Evolutionary conservation across 2,888 invertebrate species (phyloP), one percentile per base, ranked within the genome.

Genomic region (Dicranocentrus wangi): DNA sequence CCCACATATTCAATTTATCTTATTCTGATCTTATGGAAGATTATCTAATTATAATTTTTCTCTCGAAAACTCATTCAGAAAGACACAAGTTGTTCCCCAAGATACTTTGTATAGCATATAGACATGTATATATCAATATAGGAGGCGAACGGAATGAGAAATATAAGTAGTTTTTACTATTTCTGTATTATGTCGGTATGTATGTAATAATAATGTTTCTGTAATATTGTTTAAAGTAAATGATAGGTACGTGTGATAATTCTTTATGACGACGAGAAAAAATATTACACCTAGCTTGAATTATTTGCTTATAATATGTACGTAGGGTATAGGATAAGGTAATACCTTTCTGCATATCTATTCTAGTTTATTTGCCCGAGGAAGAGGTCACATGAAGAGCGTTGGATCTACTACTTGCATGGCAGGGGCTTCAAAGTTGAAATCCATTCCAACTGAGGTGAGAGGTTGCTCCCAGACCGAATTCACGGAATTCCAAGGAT

Each of bases 391-490:
- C 80, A 80, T 80, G 73, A 68, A 80, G 5, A 72, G 79, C 28
- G 68, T 61, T 5, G 68, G 63, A 42, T 80, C 73, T 25, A 68
- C 66, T 0, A 53, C 70, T 5, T 23, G n/a, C 71, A 71, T 71
- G 2, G 51, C 13, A 28, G 25, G 19, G 32, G 63, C 10, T 27
- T 84, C 83, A 55, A 86, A 86, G 58, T 85, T 85, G 75, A 86
- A 85, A 61, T 86, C 86, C 83, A 86, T 77, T 63, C 77, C 83
- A 39, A 83, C 85, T 10, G 81, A 75, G 13, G 82, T 55, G 58
- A 85, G 83, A 10, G 85, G 82, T 25, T 84, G 83, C 42, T 85
- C 85, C 83, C 83, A 85, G 47, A 85, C 85, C 42, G 83, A 85
- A 23, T 81, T 69, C 2, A 83, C 81, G 47, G 85, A 81, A 32